Base-by-base conservation (phyloP, 2,797 vertebrate genomes). In the Cyprinodon diabolis region DNA sequence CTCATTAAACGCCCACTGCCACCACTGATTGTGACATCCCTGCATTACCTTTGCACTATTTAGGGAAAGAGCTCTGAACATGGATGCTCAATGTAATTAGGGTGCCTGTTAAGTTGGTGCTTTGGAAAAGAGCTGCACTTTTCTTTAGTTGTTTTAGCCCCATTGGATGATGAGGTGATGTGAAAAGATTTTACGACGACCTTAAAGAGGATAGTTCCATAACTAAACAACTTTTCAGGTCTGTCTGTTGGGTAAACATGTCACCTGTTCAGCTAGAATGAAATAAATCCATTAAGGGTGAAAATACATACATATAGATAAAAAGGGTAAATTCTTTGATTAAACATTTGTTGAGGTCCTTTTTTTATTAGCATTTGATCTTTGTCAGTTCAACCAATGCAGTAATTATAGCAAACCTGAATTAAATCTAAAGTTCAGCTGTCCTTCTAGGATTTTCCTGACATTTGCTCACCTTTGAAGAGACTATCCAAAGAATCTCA, bases 1-100 rank as follows among this genome's bases (percentile, higher is more conserved):
- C 90, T 94, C 89, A 90, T 94, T 94, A 94, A 86, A 87, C 71
- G 73, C 83, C 80, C 74, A 78, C 80, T 76, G 87, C 84, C 89
- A 79, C 79, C 77, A 88, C 89, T 89, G 87, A 86, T 78, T 75
- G 81, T 90, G 87, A 90, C 90, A 83, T 83, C 74, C 89, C 86
- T 78, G 54, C 83, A 74, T 79, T 76, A 79, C 76, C 68, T 73
- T 81, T 30, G 3, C 81, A 70, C 77, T 87, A 83, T 84, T 93
- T 90, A 80, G 75, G 56, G 75, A 57, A 81, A 71, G 43, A 49
- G 71, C 68, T 69, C 74, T 80, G 66, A 72, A 71, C 72, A 48
- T 60, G 63, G 51, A 65, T 78, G 43, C 35, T 56, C 65, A 15
- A 73, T 84, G 76, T 83, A 74, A 65, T 45, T 65, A 65, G 21